Evolutionary conservation across 2,888 invertebrate species (phyloP), one percentile per base, ranked within the genome.

Genomic region (Diarsia dahlii): DNA sequence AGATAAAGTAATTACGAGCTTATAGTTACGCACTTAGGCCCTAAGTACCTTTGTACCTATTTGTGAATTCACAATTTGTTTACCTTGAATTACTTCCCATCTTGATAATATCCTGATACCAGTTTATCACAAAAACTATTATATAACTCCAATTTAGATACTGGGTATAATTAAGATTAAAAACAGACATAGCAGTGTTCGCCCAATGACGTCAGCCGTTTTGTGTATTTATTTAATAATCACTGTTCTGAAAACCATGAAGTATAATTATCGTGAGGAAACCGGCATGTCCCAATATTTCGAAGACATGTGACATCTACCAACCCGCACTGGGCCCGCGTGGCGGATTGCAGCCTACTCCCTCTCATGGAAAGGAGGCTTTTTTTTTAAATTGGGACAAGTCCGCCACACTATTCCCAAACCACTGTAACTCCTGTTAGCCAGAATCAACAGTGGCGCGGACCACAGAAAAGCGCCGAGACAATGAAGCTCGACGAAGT

Each of bases 41-140:
- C 28, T 10, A 0, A 45, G 8, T 34, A 58, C 13, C n/a, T 65
- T 66, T 45, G 50, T 34, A 34, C n/a, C 0, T 48, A 39, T 48
- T 48, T 48, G 15, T 8, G 39, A 18, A 39, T 23, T 28, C 13
- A 28, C 5, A 60, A 60, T 71, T 79, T 46, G 20, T 60, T 60
- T 39, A 13, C 28, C 60, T 72, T n/a, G 18, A 8, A 54, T 28
- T 13, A 12, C 12, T 54, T 18, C 12, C 5, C 23, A 60, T 13
- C 20, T 54, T 54, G 48, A 62, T 72, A 52, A 46, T 34, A 45
- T n/a, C 10, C 15, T 12, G 20, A 62, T 23, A 52, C 52, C 8
- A 13, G 39, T 48, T 62, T 10, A 54, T 78, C 8, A 72, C 8
- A 80, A 48, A 76, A 80, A 39, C 52, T 39, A 9, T 52, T 46